Base-by-base conservation (phyloP, 2,888 invertebrate genomes). In the Phaedon cochleariae region DNA sequence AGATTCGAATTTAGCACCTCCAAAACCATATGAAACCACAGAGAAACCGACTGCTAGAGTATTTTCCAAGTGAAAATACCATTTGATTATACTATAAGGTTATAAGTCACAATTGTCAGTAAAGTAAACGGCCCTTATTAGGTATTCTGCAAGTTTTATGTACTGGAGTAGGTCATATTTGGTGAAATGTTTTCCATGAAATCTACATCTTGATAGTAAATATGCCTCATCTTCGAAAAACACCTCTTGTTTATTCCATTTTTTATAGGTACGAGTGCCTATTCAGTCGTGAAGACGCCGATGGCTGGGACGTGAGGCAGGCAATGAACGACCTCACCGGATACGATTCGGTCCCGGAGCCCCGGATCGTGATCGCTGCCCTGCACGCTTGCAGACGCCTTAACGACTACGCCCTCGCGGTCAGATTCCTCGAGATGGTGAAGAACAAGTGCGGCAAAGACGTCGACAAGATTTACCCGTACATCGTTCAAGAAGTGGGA, bases 391-490 rank as follows among this genome's bases (percentile, higher is more conserved):
- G 90, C 78, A 84, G 90, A 64, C 84, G 88, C 57, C 79, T 90
- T 17, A 90, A 91, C 80, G 91, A 91, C 77, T 88, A 87, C 79
- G 86, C 90, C 0, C 81, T 91, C 49, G 86, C 89, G 46, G 85
- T 90, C 26, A 84, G 91, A 83, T 96, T 95, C 79, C 84, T 99
- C 65, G 99, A 99, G 84, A 90, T 93, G 18, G 88, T 97, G 76
- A 95, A 94, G 86, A 88, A 91, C 76, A 97, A 98, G 83, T 95
- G 96, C 76, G 95, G 93, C 1, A 77, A 82, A 62, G 86, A 90
- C 70, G 87, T 88, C 2, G 86, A 88, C n/a, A 90, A 90, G 79
- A 91, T 96, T 73, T 96, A 93, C 80, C 95, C 95, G 0, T 96
- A 94, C 82, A 87, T 96, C 69, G 84, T 96, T 64, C 92, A 95